Conservation (phyloP, 1,140 invertebrate species). For the Nasonia longicornis region DNA sequence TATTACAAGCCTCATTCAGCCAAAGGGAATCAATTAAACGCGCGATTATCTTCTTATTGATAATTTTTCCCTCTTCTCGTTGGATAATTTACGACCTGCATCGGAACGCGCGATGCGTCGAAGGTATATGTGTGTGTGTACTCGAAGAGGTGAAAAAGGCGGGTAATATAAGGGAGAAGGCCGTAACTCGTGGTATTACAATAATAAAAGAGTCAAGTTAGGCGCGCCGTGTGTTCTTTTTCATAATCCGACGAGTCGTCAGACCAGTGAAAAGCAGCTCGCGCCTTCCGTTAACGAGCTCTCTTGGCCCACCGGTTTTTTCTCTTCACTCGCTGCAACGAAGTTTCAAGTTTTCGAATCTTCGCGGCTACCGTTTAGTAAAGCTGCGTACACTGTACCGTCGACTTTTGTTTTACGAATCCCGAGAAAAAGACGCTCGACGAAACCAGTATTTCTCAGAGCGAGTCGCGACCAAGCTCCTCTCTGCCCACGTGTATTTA, state of each 20-base stretch:
- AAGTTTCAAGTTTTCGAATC: background rate
- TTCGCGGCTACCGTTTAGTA: background rate
- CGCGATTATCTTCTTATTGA: constrained; percentile 41
- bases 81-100: constrained; percentile 58
- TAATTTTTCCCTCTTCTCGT: constrained; percentile 51
- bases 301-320: background rate
- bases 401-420: background rate
- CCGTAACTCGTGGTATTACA: constrained; percentile 65
- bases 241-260: constrained; percentile 60
- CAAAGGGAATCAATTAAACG: constrained; percentile 43
- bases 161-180: constrained; percentile 41
- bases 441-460: background rate
- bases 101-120: constrained; percentile 46
- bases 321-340: background rate
- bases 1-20: constrained; percentile 28
- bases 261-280: constrained; percentile 58
- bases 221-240: constrained; percentile 57
- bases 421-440: background rate
- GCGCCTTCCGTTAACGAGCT: background rate
- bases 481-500: background rate
- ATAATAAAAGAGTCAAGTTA: constrained; percentile 64
- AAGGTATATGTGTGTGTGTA: background rate
- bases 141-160: constrained; percentile 15
- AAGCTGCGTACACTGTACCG: background rate
- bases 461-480: background rate